phyloP scores from a whole-genome alignment of 1,140 invertebrate genomes.

The Hesperophylax magnus region DNA sequence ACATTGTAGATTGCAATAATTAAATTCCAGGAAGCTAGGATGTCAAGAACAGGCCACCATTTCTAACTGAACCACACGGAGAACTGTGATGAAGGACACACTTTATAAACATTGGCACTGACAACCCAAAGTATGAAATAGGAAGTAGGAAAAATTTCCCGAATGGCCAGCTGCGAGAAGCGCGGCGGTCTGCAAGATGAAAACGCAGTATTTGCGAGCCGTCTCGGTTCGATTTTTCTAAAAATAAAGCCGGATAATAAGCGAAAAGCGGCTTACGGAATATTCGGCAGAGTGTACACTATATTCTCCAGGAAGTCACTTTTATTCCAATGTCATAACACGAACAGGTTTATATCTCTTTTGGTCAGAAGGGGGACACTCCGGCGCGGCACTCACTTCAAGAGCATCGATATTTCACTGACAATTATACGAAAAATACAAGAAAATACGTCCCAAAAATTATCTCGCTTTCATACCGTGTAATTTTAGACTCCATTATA shows the following conservation, averaged over 20 bases:
- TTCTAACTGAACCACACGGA: conserved; percentile 17
- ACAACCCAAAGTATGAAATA: conserved; percentile 17
- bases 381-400: conserved; percentile 42
- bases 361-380: conserved; percentile 18
- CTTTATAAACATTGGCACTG: conserved; percentile 40
- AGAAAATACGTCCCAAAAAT: conserved; percentile 47
- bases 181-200: background rate
- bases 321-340: conserved; percentile 42
- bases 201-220: conserved; percentile 27
- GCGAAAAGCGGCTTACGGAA: conserved; percentile 45
- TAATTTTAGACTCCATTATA: conserved; percentile 50
- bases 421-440: conserved; percentile 45
- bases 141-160: background rate
- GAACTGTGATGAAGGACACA: conserved; percentile 27
- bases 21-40: background rate
- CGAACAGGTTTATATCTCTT: conserved; percentile 20
- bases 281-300: conserved; percentile 32
- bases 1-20: conserved; percentile 5
- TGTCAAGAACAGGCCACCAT: conserved; percentile 11
- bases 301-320: conserved; percentile 35
- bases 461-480: conserved; percentile 23
- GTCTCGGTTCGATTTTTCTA: conserved; percentile 39
- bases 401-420: conserved; percentile 39
- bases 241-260: conserved; percentile 42
- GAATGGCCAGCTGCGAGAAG: conserved; percentile 6